These are phyloP conservation scores for Conomelus anceps DNA, from an alignment of 2,888 invertebrate genomes.

Conservation along the genomic window DNA sequence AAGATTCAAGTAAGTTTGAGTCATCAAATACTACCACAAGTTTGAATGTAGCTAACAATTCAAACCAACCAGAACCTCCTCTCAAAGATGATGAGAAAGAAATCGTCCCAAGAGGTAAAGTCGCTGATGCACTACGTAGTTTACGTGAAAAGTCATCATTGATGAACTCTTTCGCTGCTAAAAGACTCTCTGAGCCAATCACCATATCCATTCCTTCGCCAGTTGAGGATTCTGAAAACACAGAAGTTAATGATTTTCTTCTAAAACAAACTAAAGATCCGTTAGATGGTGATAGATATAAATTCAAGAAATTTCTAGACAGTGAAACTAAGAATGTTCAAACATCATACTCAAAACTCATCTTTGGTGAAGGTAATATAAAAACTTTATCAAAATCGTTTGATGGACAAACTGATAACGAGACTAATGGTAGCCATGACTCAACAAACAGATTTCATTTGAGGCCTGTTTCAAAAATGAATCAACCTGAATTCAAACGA, in stretches of 20 bases:
- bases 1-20: not conserved
- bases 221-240: conserved; percentile 15
- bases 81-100: conserved; percentile 21
- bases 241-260: conserved; percentile 18
- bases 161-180: conserved; percentile 1
- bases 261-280: conserved; percentile 25
- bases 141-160: conserved; percentile 26
- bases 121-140: conserved; percentile 29
- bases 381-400: conserved; percentile 21
- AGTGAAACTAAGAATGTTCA: not conserved
- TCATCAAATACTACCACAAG: not conserved
- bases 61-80: conserved; percentile 10
- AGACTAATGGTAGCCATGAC: not conserved
- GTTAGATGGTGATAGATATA: not conserved
- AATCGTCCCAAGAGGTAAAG: conserved; percentile 25
- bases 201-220: conserved; percentile 28
- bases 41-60: not conserved
- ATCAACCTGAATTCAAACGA: conserved; percentile 20
- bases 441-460: not conserved
- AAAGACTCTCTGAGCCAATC: conserved; percentile 25
- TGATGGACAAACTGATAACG: conserved; percentile 7
- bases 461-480: not conserved
- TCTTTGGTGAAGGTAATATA: conserved; percentile 20
- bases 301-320: not conserved
- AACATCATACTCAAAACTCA: conserved; percentile 22